Conservation (phyloP, 2,797 vertebrate species). For the Tenualosa ilisha region DNA sequence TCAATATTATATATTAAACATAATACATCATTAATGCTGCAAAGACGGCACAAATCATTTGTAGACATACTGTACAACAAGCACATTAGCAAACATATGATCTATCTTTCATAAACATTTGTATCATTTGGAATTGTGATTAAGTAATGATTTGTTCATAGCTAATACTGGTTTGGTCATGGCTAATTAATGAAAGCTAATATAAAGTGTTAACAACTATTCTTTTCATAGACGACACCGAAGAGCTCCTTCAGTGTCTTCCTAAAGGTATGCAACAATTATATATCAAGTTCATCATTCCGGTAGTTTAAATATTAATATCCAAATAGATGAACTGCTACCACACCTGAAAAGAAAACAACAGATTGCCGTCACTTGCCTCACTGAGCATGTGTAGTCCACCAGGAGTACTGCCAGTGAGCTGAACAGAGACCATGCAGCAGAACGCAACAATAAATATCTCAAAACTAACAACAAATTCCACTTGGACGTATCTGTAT, state of each 20-base stretch:
- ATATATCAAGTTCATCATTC: not conserved
- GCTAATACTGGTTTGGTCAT: too few species aligned
- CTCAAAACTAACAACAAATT: not conserved
- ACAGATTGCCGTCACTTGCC: slow-evolving; percentile 24
- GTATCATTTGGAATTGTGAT: too few species aligned
- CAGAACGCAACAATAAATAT: slow-evolving; percentile 9
- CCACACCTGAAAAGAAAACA: slow-evolving; percentile 16
- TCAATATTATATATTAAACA: too few species aligned
- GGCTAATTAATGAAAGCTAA: too few species aligned
- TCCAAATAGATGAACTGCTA: not conserved
- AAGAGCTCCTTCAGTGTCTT: not conserved
- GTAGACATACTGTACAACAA: not conserved
- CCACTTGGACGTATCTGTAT: not conserved
- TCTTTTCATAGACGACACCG: not conserved
- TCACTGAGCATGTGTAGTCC: slow-evolving; percentile 16
- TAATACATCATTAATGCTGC: not conserved
- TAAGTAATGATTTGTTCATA: too few species aligned
- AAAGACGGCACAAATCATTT: too few species aligned
- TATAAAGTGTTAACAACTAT: not conserved
- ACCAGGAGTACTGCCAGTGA: not conserved
- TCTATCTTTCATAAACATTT: too few species aligned
- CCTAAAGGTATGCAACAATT: not conserved
- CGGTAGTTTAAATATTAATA: not conserved
- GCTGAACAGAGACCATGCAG: not conserved
- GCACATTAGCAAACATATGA: too few species aligned